Percentiles rank a stretch among this genome's conserved stretches.
These are phyloP conservation scores for Oryzias curvinotus DNA, from an alignment of 2,113 vertebrate genomes.

Conservation along the genomic window DNA sequence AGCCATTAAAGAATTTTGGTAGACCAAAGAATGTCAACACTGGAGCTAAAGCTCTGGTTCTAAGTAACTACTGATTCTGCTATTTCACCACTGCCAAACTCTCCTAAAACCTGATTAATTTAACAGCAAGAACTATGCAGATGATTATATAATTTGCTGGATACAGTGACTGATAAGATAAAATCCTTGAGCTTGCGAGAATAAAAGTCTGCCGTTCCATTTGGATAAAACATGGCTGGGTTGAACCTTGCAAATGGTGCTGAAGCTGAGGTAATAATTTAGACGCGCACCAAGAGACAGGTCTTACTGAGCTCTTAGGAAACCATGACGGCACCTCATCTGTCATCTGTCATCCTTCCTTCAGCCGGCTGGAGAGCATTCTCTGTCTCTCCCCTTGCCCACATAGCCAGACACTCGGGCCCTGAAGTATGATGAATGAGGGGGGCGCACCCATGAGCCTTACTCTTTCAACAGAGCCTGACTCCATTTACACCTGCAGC, in stretches of 20 bases:
- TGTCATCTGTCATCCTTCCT: conserved; percentile 66
- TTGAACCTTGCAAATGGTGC: conserved; percentile 38
- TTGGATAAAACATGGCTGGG: conserved; percentile 29
- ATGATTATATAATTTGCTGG: conserved; percentile 21
- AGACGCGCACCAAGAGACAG: conserved; percentile 62
- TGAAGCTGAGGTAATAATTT: conserved; percentile 68
- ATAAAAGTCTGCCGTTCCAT: conserved; percentile 29
- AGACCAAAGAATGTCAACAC: conserved; percentile 14
- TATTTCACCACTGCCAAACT: not conserved
- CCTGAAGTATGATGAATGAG: conserved; percentile 69
- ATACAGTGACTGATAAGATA: conserved; percentile 24
- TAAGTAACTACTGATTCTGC: not conserved
- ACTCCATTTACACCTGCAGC: conserved; percentile 69
- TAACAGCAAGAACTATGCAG: conserved; percentile 4
- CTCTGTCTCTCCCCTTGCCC: conserved; percentile 54
- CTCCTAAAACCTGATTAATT: conserved; percentile 11
- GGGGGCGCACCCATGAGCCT: conserved; percentile 36
- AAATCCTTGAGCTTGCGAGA: conserved; percentile 24
- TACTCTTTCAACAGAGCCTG: conserved; percentile 61
- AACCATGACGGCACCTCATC: conserved; percentile 71
- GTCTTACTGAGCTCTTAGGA: conserved; percentile 69
- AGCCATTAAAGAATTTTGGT: not conserved
- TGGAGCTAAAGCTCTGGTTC: not conserved
- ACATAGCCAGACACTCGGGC: conserved; percentile 44
- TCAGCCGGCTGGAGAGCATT: conserved; percentile 65